phyloP scores from a whole-genome alignment of 2,888 invertebrate species.

The Sarcophaga variegata region DNA sequence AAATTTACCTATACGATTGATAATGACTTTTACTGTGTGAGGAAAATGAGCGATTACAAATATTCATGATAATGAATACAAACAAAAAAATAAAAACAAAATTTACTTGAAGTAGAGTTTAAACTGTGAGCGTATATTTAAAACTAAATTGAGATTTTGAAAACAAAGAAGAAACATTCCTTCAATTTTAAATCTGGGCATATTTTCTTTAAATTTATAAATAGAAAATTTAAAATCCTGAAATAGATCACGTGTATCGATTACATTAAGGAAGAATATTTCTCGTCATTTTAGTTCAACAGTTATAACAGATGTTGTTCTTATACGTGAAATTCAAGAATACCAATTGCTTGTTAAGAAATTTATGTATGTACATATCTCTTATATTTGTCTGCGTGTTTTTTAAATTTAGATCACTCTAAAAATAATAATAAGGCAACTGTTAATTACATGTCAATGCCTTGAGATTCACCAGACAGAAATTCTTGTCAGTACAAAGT shows the following conservation, averaged over 20 bases:
- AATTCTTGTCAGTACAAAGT: not conserved
- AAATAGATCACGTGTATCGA: too few relatives aligned
- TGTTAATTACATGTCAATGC: constrained; percentile 13
- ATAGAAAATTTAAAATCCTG: not conserved
- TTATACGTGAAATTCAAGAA: not conserved
- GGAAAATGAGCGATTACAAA: constrained; percentile 72
- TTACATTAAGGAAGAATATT: not conserved
- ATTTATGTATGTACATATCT: not conserved
- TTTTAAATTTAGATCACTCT: not conserved
- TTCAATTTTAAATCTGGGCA: not conserved
- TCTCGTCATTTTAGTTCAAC: not conserved
- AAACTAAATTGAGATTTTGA: constrained; percentile 34
- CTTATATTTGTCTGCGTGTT: too few relatives aligned
- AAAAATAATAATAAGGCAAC: not conserved
- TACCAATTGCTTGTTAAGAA: not conserved
- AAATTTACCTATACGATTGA: constrained; percentile 60
- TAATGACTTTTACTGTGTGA: constrained; percentile 69
- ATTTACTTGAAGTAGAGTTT: constrained; percentile 15
- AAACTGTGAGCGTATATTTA: constrained; percentile 27
- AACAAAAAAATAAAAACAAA: constrained; percentile 14
- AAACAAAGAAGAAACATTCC: too few relatives aligned
- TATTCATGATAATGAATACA: constrained; percentile 50
- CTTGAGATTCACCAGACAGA: constrained; percentile 27
- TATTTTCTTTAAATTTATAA: not conserved
- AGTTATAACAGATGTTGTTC: not conserved